These are phyloP conservation scores for Allobates femoralis DNA, from an alignment of 2,797 vertebrate species.

Conservation along the genomic window DNA sequence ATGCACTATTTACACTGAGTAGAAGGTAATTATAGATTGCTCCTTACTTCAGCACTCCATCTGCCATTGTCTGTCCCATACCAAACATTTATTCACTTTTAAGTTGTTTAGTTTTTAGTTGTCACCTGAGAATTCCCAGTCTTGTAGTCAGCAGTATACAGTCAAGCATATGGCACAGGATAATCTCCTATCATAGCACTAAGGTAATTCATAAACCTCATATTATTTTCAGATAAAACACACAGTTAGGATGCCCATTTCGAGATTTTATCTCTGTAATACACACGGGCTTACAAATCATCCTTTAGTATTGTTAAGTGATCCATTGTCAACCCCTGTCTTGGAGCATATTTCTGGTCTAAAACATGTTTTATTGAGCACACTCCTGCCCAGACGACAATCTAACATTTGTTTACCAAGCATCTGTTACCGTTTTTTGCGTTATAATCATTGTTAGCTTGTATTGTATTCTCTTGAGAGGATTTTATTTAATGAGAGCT, in stretches of 20 bases:
- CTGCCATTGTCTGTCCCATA: slow-evolving; percentile 32
- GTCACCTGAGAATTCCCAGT: slow-evolving; percentile 27
- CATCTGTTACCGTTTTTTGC: neutral
- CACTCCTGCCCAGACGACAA: neutral
- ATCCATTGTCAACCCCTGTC: neutral
- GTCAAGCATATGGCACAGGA: slow-evolving; percentile 28
- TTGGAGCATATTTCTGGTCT: neutral
- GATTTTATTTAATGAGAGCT: neutral
- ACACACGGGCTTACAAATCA: neutral
- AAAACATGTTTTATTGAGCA: neutral
- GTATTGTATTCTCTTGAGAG: neutral
- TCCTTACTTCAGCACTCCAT: slow-evolving; percentile 1
- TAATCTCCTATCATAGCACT: slow-evolving; percentile 29
- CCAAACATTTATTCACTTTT: slow-evolving; percentile 23
- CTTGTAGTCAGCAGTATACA: slow-evolving; percentile 10
- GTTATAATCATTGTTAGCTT: neutral
- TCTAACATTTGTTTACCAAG: slow-evolving; percentile 21
- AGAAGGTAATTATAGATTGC: neutral
- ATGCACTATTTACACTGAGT: neutral
- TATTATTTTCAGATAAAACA: slow-evolving; percentile 28
- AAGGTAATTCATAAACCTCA: slow-evolving; percentile 15
- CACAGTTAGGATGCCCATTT: neutral
- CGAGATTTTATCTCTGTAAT: neutral
- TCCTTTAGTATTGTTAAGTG: neutral
- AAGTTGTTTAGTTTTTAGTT: slow-evolving; percentile 26